Percentiles rank a stretch among this genome's conserved stretches.
These are phyloP conservation scores for Sebastes steindachneri DNA, from an alignment of 2,797 vertebrate genomes.

Conservation along the genomic window DNA sequence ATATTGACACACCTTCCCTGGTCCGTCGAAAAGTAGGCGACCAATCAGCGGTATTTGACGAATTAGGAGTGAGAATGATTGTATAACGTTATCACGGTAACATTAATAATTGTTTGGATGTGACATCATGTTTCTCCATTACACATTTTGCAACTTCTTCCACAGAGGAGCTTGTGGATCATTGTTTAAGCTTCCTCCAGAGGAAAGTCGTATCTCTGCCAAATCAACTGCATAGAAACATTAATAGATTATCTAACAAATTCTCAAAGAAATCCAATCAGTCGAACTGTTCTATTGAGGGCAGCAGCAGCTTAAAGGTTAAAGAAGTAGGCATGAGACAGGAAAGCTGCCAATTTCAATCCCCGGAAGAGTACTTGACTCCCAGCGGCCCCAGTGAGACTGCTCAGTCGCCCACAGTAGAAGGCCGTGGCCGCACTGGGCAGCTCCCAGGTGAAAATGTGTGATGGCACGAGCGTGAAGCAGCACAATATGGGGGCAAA, in stretches of 20 bases:
- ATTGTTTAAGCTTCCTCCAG: neutral
- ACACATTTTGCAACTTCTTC: neutral
- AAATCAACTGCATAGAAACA: neutral
- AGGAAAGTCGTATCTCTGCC: neutral
- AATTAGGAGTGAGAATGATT: too few species aligned
- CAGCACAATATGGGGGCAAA: neutral
- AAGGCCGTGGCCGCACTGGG: neutral
- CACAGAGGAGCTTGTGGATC: neutral
- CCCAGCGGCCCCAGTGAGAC: conserved; percentile 25
- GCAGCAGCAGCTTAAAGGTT: neutral
- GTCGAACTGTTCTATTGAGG: neutral
- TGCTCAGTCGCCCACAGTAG: conserved; percentile 19
- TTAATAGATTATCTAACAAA: neutral
- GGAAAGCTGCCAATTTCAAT: conserved; percentile 15
- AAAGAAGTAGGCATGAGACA: neutral
- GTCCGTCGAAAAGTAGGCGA: too few species aligned
- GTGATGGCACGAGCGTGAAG: conserved; percentile 13
- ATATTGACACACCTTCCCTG: too few species aligned
- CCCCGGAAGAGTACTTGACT: conserved; percentile 19
- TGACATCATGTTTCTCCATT: neutral
- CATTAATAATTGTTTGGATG: neutral
- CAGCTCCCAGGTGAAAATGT: conserved; percentile 38
- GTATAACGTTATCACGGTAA: neutral
- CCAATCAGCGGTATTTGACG: too few species aligned
- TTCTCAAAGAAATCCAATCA: neutral